Percentiles rank a stretch among this genome's conserved stretches.
Conservation (phyloP, 2,113 vertebrate genomes). For the Urocolius indicus region DNA sequence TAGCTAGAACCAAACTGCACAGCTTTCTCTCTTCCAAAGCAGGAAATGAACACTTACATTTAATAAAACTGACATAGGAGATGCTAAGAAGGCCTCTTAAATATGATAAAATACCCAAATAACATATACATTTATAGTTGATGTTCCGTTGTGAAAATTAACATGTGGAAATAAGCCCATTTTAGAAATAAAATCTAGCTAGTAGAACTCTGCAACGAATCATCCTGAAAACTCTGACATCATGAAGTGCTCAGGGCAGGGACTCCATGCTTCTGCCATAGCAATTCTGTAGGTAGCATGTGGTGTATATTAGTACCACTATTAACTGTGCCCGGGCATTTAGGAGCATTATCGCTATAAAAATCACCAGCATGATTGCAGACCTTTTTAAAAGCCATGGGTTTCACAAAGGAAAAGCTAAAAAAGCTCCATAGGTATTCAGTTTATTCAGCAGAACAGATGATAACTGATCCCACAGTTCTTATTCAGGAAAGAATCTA, state of each 20-base stretch:
- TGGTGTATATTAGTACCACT: constrained; percentile 15
- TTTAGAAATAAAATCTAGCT: constrained; percentile 9
- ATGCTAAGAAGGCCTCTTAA: constrained; percentile 30
- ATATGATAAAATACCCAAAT: constrained; percentile 37
- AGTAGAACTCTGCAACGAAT: neutral
- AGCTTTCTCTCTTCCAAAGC: neutral
- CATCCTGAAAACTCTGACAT: neutral
- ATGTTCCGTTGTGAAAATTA: constrained; percentile 39
- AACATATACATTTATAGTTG: neutral
- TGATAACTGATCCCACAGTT: constrained; percentile 16
- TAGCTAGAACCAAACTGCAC: neutral
- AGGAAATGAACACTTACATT: constrained; percentile 21
- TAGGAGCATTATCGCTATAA: constrained; percentile 47
- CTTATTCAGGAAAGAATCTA: constrained; percentile 43
- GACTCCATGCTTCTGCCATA: neutral
- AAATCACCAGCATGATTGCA: constrained; percentile 50
- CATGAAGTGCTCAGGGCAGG: constrained; percentile 24
- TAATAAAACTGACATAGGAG: constrained; percentile 22
- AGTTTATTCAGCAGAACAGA: constrained; percentile 54
- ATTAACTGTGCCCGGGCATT: constrained; percentile 18
- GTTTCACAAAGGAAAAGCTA: constrained; percentile 52
- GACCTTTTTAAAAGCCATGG: constrained; percentile 28
- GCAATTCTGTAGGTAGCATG: constrained; percentile 17
- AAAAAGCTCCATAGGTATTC: constrained; percentile 50
- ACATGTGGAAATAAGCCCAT: constrained; percentile 29